A percentile compares a stretch with the other conserved stretches of the same genome.
phyloP scores from a whole-genome alignment of 1,140 invertebrate species.

The Drosophila carrolli region DNA sequence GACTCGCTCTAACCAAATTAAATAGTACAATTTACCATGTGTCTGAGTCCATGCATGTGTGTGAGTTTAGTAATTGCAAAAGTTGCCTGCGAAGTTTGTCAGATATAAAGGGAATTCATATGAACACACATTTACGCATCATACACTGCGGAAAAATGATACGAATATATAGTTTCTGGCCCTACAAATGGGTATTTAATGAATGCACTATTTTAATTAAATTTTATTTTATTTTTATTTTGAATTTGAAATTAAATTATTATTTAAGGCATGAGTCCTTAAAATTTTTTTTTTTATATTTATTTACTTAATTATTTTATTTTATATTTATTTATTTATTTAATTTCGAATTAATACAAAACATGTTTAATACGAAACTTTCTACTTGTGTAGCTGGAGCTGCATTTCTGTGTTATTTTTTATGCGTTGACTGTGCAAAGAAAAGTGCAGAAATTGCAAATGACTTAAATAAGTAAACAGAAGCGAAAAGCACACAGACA shows the following conservation, averaged over 20 bases:
- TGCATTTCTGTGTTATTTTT: constrained; percentile 74
- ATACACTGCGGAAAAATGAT: constrained; percentile 10
- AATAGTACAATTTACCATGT: constrained; percentile 52
- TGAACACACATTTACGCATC: constrained; percentile 20
- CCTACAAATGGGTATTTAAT: no score
- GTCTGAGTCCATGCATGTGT: constrained; percentile 34
- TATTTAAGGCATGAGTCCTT: no score
- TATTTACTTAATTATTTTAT: no score
- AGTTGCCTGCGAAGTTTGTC: constrained; percentile 56
- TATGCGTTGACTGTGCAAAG: constrained; percentile 75
- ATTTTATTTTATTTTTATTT: no score
- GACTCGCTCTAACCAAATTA: constrained; percentile 41
- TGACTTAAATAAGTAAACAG: constrained; percentile 79
- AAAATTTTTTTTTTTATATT: no score
- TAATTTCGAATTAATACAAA: no score
- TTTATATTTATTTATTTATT: no score
- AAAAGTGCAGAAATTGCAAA: constrained; percentile 79
- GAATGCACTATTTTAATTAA: no score
- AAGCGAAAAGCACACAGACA: constrained; percentile 34
- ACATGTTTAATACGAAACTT: no score
- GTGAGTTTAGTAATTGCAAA: constrained; percentile 75
- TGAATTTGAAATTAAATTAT: no score
- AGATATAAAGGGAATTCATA: constrained; percentile 57
- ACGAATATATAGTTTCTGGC: neutral
- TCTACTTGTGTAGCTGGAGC: neutral